These are phyloP conservation scores for Erynnis tages DNA, from an alignment of 2,888 invertebrate genomes.

Conservation along the genomic window DNA sequence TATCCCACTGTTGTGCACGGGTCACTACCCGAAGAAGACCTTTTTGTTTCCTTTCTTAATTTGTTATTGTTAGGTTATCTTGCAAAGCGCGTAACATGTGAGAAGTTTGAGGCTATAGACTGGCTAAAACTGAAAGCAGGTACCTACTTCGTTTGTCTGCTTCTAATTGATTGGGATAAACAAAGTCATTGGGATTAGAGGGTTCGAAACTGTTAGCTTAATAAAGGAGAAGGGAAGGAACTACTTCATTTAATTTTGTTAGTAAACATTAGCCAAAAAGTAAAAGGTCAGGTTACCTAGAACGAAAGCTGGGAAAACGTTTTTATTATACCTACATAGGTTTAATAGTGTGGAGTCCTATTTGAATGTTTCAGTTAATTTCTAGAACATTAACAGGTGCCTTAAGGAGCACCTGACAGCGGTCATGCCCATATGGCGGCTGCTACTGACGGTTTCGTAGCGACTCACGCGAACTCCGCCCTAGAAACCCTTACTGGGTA, in stretches of 20 bases:
- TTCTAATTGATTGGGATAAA: background rate
- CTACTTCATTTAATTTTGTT: no score
- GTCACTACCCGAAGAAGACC: no score
- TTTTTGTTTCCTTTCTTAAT: no score
- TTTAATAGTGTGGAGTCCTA: no score
- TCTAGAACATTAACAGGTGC: conserved; percentile 64
- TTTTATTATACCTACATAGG: background rate
- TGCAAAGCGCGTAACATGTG: conserved; percentile 35
- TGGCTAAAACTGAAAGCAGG: background rate
- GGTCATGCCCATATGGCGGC: conserved; percentile 71
- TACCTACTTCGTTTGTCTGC: background rate
- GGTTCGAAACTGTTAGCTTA: no score
- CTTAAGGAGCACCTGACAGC: conserved; percentile 68
- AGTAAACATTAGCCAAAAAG: no score
- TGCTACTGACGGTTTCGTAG: conserved; percentile 37
- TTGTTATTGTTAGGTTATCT: no score
- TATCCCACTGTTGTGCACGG: no score
- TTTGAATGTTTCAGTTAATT: conserved; percentile 35
- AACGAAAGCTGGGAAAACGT: no score
- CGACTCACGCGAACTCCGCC: conserved; percentile 56
- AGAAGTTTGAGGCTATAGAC: conserved; percentile 1
- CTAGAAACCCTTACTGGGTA: conserved; percentile 2
- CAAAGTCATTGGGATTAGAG: no score
- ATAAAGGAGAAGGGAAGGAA: no score
- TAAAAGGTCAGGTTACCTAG: no score